These are phyloP conservation scores for Euphonia xanthogaster DNA, from an alignment of 2,797 vertebrate genomes.

Conservation along the genomic window DNA sequence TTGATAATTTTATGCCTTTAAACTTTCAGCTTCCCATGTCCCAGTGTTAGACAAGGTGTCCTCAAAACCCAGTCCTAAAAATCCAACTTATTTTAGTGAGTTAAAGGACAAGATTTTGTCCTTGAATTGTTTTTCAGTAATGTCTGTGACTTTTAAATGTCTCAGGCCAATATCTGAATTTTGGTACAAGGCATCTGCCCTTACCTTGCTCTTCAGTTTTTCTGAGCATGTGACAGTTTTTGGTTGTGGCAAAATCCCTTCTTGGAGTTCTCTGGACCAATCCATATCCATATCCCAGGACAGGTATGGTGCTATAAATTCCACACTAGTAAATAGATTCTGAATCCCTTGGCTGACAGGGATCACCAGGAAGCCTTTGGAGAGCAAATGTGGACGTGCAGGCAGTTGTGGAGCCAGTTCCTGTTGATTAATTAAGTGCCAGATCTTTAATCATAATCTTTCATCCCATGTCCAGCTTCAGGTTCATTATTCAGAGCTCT, in stretches of 20 bases:
- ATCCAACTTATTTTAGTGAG: not conserved
- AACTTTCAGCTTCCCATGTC: not conserved
- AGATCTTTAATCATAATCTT: not conserved
- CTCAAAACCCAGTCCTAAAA: not conserved
- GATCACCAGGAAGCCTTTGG: not conserved
- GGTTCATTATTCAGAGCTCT: not conserved
- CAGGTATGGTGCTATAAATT: not conserved
- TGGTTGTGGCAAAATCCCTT: not conserved
- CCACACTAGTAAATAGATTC: fast-evolving
- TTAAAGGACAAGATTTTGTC: not conserved
- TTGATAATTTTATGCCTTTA: not conserved
- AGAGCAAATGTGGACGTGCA: not conserved
- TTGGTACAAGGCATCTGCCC: fast-evolving
- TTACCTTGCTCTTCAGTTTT: not conserved
- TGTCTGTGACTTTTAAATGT: not conserved
- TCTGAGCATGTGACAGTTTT: not conserved
- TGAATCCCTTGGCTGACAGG: not conserved
- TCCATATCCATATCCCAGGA: fast-evolving
- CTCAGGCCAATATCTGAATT: not conserved
- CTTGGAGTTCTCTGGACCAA: not conserved
- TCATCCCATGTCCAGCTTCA: not conserved
- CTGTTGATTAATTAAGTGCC: not conserved
- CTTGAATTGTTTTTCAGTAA: not conserved
- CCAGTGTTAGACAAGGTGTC: not conserved
- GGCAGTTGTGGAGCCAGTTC: not conserved